Base-by-base conservation (phyloP, 2,888 invertebrate species). In the Mayetiola destructor region DNA sequence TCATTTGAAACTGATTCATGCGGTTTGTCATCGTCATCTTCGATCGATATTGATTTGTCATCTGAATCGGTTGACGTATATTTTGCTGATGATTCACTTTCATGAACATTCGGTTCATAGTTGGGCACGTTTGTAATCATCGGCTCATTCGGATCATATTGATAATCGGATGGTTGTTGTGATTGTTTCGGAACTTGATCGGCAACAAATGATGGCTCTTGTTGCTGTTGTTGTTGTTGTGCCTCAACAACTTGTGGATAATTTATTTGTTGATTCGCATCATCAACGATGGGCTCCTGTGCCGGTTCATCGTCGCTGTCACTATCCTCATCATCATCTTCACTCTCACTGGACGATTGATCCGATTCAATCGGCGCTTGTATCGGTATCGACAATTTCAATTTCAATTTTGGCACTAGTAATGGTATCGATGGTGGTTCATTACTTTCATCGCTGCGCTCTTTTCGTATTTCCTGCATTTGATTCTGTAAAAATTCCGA, bases 351-450 rank as follows among this genome's bases (percentile, higher is more conserved):
- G 6, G 70, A 69, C 21, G 69, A 69, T 21, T 61, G 61, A 42
- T 66, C 72, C n/a, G 69, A 70, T 60, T 70, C 69, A 30, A 60
- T 57, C 12, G 61, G 59, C 29, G 53, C 27, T 55, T 58, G 72
- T 61, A 78, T 77, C 64, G 79, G 78, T 67, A 79, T 80, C 52
- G 80, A 80, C 62, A 80, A 77, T 68, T 82, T 79, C 23, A 84
- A 74, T 61, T 82, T 84, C 57, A 84, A 72, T 69, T 84, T 84
- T 63, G 81, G 84, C 61, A 82, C 81, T 70, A 70, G 65, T 29
- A 71, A 52, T 18, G 61, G 60, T 30, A 57, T 37, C 23, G 58
- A 27, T 59, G 57, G 54, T 16, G 56, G 42, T 55, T 53, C 55
- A n/a, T n/a, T n/a, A n/a, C n/a, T n/a, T 57, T 60, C 12, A 56